Evolutionary conservation across 2,113 vertebrate genomes (phyloP), one percentile per base, ranked within the genome.

Genomic region (Ammospiza caudacuta): DNA sequence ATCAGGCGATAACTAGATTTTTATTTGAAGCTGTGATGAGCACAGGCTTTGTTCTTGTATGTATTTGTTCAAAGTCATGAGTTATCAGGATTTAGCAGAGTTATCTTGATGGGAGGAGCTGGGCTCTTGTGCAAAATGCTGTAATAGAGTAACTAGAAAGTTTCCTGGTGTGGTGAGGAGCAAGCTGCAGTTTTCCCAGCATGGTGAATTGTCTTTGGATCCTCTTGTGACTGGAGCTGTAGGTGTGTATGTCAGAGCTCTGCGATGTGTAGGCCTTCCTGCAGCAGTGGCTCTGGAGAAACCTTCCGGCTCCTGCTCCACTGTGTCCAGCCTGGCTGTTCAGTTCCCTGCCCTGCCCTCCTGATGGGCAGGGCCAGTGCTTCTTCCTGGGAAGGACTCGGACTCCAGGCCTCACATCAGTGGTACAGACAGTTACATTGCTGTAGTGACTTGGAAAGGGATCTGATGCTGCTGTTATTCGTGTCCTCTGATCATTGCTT

Each of bases 1-100:
- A 9, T 44, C 5, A 66, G 6, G 11, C 66, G 14, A 35, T 63
- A 75, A 59, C 12, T 37, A 24, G 14, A 4, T 82, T 59, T 20
- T 64, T 55, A 7, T 31, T 94, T 68, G 54, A n/a, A 68, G 9
- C 39, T 52, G 4, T 13, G 39, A n/a, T 78, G 66, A 76, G 2
- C 29, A 7, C 9, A 33, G 28, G 39, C n/a, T 54, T 78, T 87
- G 8, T 57, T 68, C n/a, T 25, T 35, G 1, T 52, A 4, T 41
- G 3, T 55, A 7, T 72, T 84, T 24, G 3, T 64, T 52, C 1
- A 0, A 28, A 75, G 49, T 33, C 8, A 6, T 4, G 20, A 41
- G 9, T 37, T 67, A 14, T 4, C 33, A 39, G 51, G 37, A 28
- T 76, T 87, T 81, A 49, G 9, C 35, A 27, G 35, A 13, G 16